Conservation (phyloP, 2,888 invertebrate species). For the Mongoloraphidia duomilia region DNA sequence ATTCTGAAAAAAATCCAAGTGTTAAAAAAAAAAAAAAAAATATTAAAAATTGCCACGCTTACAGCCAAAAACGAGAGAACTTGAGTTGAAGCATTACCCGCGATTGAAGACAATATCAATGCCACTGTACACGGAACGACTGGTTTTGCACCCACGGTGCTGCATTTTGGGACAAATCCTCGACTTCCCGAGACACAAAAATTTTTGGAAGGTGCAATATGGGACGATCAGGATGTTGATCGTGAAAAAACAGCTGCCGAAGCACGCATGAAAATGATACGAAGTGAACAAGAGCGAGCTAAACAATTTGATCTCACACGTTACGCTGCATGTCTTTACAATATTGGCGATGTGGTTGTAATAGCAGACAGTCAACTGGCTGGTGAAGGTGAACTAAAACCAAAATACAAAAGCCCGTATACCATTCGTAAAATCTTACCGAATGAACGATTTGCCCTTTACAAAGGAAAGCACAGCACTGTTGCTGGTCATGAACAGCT, state of each 20-base stretch:
- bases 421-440: slow-evolving; percentile 10
- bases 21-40: slow-evolving; percentile 11
- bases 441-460: slow-evolving; percentile 13
- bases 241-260: slow-evolving; percentile 4
- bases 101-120: slow-evolving; percentile 10
- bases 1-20: slow-evolving; percentile 13
- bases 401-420: slow-evolving; percentile 12
- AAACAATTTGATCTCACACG: too few relatives aligned
- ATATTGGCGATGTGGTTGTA: slow-evolving; percentile 4
- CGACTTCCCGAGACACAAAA: slow-evolving; percentile 11
- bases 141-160: slow-evolving; percentile 2
- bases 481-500: slow-evolving; percentile 15
- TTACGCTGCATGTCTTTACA: background rate
- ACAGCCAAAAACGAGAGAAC: slow-evolving; percentile 1
- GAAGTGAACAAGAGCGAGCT: background rate
- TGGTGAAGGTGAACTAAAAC: slow-evolving; percentile 5
- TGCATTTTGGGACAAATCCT: slow-evolving; percentile 12
- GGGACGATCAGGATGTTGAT: slow-evolving; percentile 5
- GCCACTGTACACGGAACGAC: slow-evolving; percentile 9
- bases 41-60: slow-evolving; percentile 8
- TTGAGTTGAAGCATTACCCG: slow-evolving; percentile 6
- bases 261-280: slow-evolving; percentile 3
- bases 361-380: slow-evolving; percentile 5
- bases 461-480: slow-evolving; percentile 9
- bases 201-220: slow-evolving; percentile 8